phyloP scores from a whole-genome alignment of 2,888 invertebrate species.

The Drosophila kuntzei region DNA sequence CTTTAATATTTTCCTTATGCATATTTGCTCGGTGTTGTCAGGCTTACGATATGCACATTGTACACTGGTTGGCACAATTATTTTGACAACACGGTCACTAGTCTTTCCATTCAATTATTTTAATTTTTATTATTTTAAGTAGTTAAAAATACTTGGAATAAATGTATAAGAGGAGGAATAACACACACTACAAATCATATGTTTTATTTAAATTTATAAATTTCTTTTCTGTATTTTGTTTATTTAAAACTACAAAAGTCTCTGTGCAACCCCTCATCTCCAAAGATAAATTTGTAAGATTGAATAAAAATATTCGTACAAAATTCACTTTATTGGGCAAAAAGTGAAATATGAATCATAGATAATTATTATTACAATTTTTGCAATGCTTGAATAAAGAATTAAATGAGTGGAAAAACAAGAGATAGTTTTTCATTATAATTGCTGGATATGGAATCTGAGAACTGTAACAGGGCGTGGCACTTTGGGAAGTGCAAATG shows the following conservation, averaged over 20 bases:
- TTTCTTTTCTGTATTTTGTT: background rate
- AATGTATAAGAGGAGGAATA: no score
- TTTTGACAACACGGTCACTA: background rate
- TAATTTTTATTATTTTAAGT: no score
- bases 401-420: background rate
- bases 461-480: background rate
- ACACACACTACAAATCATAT: no score
- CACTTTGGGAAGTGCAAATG: constrained; percentile 41
- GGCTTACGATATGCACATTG: constrained; percentile 16
- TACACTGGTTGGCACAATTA: background rate
- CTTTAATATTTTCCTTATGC: constrained; percentile 69
- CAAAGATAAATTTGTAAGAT: no score
- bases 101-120: no score
- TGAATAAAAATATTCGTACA: no score
- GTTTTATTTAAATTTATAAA: background rate
- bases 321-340: no score
- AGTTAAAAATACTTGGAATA: no score
- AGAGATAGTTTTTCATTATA: background rate
- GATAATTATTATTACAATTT: no score
- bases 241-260: no score
- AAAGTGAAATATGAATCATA: no score
- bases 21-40: constrained; percentile 57
- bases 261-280: no score
- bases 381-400: background rate
- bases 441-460: background rate